Evolutionary conservation across 2,888 invertebrate species (phyloP).

Genomic region (Caenorhabditis sp.): DNA sequence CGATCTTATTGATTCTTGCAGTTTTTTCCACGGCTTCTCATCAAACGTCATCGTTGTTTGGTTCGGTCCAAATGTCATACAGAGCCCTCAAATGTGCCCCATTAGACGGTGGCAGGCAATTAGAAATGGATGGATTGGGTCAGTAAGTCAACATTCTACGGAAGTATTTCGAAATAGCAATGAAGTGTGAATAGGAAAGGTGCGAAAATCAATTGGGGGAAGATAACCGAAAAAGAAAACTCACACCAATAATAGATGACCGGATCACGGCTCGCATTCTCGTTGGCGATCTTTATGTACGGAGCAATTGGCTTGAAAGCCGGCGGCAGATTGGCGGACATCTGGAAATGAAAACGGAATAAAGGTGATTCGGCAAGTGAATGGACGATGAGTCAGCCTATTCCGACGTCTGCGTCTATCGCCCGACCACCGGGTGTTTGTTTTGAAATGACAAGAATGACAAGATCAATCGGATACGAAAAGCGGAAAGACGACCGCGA

Average conservation of each 20-base stretch:
- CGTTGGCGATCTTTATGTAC: constrained; percentile 91
- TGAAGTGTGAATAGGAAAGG: neutral
- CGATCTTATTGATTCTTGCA: constrained; percentile 1
- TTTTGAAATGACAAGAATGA: constrained; percentile 36
- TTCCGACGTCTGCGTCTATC: constrained; percentile 9
- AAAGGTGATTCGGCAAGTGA: neutral
- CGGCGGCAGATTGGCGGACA: constrained; percentile 79
- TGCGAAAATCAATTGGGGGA: constrained; percentile 14
- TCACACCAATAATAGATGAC: constrained; percentile 90
- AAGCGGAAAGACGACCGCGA: constrained; percentile 9
- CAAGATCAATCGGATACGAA: constrained; percentile 13
- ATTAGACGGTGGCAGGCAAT: neutral
- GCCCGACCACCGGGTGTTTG: constrained; percentile 3
- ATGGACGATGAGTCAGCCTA: constrained; percentile 1
- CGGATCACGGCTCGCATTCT: constrained; percentile 91
- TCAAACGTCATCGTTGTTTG: neutral
- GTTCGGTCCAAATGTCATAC: constrained; percentile 1
- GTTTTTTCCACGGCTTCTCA: constrained; percentile 1
- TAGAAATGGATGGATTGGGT: neutral
- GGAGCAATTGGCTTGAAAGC: constrained; percentile 90
- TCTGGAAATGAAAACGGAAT: constrained; percentile 14
- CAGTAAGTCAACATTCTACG: no score
- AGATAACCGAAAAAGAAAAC: constrained; percentile 73
- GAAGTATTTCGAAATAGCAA: neutral
- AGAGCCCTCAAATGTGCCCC: constrained; percentile 8